Percentiles rank a stretch among this genome's conserved stretches.
Conservation (phyloP, 2,888 invertebrate genomes). For the Adelognathus sp. region DNA sequence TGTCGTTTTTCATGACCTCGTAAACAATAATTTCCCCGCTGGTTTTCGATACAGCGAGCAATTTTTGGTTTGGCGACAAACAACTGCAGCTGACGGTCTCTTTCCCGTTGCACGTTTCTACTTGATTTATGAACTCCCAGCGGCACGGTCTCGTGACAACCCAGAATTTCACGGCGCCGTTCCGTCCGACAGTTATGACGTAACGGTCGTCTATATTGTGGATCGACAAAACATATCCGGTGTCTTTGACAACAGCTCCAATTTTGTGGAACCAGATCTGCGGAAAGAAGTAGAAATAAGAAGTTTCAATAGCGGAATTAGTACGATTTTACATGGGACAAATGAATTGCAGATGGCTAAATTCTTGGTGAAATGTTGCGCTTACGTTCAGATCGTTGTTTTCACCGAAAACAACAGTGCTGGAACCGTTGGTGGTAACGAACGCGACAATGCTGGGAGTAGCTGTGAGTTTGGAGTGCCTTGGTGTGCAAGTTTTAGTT, state of each 20-base stretch:
- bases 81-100: constrained; percentile 66
- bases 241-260: constrained; percentile 61
- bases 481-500: constrained; percentile 73
- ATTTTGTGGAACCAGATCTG: constrained; percentile 48
- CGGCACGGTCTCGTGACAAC: constrained; percentile 45
- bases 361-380: not conserved
- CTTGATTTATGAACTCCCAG: constrained; percentile 47
- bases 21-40: constrained; percentile 65
- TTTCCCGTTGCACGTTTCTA: constrained; percentile 17
- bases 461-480: constrained; percentile 41
- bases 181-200: constrained; percentile 68
- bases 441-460: constrained; percentile 55
- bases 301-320: not conserved
- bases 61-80: constrained; percentile 67
- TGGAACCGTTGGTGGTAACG: constrained; percentile 21
- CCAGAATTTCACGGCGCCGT: constrained; percentile 71
- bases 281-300: not conserved
- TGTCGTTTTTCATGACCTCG: constrained; percentile 59
- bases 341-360: not conserved
- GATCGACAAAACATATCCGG: constrained; percentile 68
- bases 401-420: constrained; percentile 57
- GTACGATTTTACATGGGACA: not conserved
- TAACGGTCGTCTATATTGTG: constrained; percentile 66
- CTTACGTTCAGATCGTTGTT: constrained; percentile 65
- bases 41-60: constrained; percentile 67